Evolutionary conservation across 2,888 invertebrate species (phyloP).

Genomic region (Oscheius sp.): DNA sequence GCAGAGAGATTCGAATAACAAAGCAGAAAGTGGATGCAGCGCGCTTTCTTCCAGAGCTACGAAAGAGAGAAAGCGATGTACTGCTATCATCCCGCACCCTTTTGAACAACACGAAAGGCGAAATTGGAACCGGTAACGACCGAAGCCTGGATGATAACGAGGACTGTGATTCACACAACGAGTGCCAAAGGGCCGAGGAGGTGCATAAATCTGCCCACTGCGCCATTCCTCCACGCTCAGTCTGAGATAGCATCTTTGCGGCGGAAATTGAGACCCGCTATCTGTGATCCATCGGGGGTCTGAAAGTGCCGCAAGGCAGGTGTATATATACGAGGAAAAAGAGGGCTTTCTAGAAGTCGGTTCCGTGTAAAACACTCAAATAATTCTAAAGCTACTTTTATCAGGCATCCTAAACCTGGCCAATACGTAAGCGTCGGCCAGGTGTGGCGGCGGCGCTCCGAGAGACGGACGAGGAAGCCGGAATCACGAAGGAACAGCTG

Average conservation of each 20-base stretch:
- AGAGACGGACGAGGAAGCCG: conserved; percentile 80
- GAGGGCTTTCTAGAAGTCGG: no score
- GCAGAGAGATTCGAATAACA: no score
- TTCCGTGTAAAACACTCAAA: no score
- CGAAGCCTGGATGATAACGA: background rate
- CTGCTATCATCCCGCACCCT: background rate
- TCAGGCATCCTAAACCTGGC: no score
- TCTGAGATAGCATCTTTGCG: conserved; percentile 30
- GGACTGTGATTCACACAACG: background rate
- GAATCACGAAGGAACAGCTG: conserved; percentile 61
- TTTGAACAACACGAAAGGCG: background rate
- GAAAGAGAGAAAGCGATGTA: background rate
- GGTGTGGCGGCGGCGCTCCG: conserved; percentile 79
- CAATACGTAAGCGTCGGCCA: no score
- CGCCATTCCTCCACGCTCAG: conserved; percentile 31
- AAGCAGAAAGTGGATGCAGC: no score
- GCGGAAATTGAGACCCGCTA: conserved; percentile 34
- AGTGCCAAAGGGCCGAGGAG: conserved; percentile 1
- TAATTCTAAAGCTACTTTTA: no score
- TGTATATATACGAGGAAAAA: no score
- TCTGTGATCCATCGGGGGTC: conserved; percentile 4
- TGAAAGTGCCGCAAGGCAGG: no score
- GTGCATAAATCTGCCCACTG: conserved; percentile 30
- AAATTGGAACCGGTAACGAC: conserved; percentile 6
- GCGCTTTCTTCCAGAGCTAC: background rate